These are phyloP conservation scores for Dendrolimus punctatus DNA, from an alignment of 1,140 invertebrate species.

Conservation along the genomic window DNA sequence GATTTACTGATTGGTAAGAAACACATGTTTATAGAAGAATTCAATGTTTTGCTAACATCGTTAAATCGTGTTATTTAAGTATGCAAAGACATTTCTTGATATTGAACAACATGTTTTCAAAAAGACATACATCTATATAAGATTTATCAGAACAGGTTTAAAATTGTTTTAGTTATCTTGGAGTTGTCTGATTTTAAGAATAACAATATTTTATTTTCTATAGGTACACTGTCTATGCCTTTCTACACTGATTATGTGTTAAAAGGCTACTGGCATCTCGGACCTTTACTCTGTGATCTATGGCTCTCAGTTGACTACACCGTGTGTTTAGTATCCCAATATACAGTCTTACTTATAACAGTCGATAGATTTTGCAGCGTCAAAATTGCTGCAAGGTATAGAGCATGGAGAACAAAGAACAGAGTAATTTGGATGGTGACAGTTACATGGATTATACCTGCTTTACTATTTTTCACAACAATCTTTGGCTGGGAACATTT, in stretches of 20 bases:
- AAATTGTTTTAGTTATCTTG: no score
- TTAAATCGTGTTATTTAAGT: neutral
- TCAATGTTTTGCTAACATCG: neutral
- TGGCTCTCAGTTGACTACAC: slow-evolving; percentile 99
- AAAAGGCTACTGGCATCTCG: slow-evolving; percentile 97
- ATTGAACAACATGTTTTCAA: no score
- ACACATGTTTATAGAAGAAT: neutral
- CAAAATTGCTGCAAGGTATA: slow-evolving; percentile 97
- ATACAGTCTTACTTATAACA: slow-evolving; percentile 98
- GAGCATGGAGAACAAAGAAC: slow-evolving; percentile 96
- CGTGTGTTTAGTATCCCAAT: slow-evolving; percentile 98
- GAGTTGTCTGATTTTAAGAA: no score
- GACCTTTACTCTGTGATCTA: slow-evolving; percentile 95
- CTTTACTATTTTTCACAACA: slow-evolving; percentile 96
- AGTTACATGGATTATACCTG: slow-evolving; percentile 98
- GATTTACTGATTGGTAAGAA: slow-evolving; percentile 96
- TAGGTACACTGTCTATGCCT: slow-evolving; percentile 94
- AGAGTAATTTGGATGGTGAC: slow-evolving; percentile 94
- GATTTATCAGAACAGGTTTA: no score
- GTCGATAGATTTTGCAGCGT: slow-evolving; percentile 99
- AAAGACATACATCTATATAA: no score
- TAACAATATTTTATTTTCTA: slow-evolving; percentile 32
- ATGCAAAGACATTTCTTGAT: no score
- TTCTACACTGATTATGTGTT: slow-evolving; percentile 97
- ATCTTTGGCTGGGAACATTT: slow-evolving; percentile 99